Evolutionary conservation across 2,113 vertebrate genomes (phyloP), one percentile per base, ranked within the genome.

Genomic region (Pituophis catenifer): DNA sequence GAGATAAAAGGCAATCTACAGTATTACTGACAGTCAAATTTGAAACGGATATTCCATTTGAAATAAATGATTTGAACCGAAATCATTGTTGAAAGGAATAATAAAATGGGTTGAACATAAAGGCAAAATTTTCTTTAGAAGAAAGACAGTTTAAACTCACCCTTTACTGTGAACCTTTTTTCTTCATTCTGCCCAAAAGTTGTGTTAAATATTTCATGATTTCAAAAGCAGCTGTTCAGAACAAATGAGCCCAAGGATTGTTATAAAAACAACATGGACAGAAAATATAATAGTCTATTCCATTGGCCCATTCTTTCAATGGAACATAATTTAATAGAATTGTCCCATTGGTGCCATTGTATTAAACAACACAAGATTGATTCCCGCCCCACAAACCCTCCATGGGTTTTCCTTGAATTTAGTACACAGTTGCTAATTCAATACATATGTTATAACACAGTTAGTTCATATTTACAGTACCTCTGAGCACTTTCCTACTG

Each of bases 241-340:
- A 57, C 17, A 12, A 29, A 90, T 59, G 89, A 89, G 85, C 23
- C 33, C 89, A 65, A 93, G 11, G 0, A 48, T 29, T 29, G 23
- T 1, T 33, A 24, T 10, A 26, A 12, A 55, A 29, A 57, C 70
- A 26, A 53, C 19, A 58, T 1, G 52, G 86, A 29, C 91, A 44
- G 54, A 44, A 57, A 88, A 54, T 55, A 44, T 91, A 88, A 90
- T 53, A n/a, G 24, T n/a, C 4, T 24, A 21, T 1, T 88, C 59
- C 44, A 62, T 0, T 59, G 19, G 9, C 0, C 75, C 0, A 0
- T 75, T 26, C 54, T 26, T 4, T 29, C 15, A 55, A 48, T 70
- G 38, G 8, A 54, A 48, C 3, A 0, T 6, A 9, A 8, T 52
- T 65, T 91, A 59, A 85, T 8, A 57, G 55, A 29, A 19, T 1